Percentiles rank a stretch among this genome's conserved stretches.
phyloP scores from a whole-genome alignment of 2,888 invertebrate genomes.

The Drosophila parthenogenetica region DNA sequence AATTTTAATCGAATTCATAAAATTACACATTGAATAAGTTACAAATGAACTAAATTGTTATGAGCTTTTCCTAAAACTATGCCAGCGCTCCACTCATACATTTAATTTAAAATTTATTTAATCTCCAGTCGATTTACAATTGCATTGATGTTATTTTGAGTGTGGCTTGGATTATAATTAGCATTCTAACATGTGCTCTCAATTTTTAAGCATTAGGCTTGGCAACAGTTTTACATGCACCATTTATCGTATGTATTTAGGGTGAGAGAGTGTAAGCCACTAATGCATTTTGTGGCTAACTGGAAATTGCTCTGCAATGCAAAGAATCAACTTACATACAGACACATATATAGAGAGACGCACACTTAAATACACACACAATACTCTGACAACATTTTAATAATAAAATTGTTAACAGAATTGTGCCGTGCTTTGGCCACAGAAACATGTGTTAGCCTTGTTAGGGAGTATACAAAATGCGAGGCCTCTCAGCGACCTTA shows the following conservation, averaged over 20 bases:
- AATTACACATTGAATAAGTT: too few relatives aligned
- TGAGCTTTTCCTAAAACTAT: neutral
- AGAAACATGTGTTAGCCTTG: constrained; percentile 80
- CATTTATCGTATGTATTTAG: constrained; percentile 21
- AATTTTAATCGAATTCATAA: too few relatives aligned
- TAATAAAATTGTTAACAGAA: constrained; percentile 82
- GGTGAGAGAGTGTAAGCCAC: constrained; percentile 39
- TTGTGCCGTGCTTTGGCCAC: constrained; percentile 74
- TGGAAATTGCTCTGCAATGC: constrained; percentile 53
- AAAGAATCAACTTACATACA: constrained; percentile 21
- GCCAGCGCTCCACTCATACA: neutral
- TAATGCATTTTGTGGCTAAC: constrained; percentile 78
- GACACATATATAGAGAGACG: constrained; percentile 5
- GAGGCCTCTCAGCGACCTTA: constrained; percentile 58
- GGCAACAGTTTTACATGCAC: constrained; percentile 34
- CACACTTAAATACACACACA: constrained; percentile 21
- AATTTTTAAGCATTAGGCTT: constrained; percentile 28
- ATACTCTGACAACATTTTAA: constrained; percentile 69
- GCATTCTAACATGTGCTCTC: constrained; percentile 9
- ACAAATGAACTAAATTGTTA: too few relatives aligned
- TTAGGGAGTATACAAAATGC: constrained; percentile 55
- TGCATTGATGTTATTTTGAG: constrained; percentile 13
- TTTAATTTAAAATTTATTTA: neutral
- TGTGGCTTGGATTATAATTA: constrained; percentile 49
- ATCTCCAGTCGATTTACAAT: constrained; percentile 10